Evolutionary conservation across 2,888 invertebrate genomes (phyloP).

Genomic region (Phyto melanocephala): DNA sequence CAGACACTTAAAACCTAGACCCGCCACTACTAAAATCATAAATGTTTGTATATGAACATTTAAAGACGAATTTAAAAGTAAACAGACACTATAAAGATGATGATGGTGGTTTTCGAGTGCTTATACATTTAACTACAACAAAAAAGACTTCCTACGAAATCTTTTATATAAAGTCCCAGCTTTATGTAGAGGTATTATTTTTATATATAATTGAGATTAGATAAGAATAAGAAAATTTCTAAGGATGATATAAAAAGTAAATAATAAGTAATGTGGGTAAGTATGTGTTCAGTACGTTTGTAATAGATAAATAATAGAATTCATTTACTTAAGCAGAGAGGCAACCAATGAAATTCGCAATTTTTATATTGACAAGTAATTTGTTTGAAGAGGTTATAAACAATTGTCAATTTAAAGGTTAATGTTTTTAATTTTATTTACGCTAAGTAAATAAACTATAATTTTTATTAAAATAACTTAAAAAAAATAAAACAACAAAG

Average conservation of each 20-base stretch:
- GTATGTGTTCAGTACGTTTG: neutral
- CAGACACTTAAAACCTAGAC: neutral
- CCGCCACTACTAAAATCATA: neutral
- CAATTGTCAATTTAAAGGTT: neutral
- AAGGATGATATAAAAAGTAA: neutral
- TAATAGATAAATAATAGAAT: slow-evolving; percentile 31
- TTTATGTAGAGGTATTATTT: neutral
- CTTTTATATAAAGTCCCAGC: neutral
- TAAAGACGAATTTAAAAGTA: neutral
- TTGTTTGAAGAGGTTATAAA: slow-evolving; percentile 15
- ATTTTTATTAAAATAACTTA: neutral
- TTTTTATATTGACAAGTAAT: slow-evolving; percentile 43
- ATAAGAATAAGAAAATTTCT: slow-evolving; percentile 1
- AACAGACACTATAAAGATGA: neutral
- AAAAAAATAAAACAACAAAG: neutral
- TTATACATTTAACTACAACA: neutral
- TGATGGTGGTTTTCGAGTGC: slow-evolving; percentile 4
- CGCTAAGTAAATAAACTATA: slow-evolving; percentile 12
- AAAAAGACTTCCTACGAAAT: slow-evolving; percentile 26
- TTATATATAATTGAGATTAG: slow-evolving; percentile 20
- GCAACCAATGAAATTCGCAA: slow-evolving; percentile 21
- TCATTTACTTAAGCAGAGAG: slow-evolving; percentile 8
- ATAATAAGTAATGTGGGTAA: neutral
- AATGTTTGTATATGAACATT: no score
- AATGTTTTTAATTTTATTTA: neutral